A percentile compares a stretch with the other conserved stretches of the same genome.
phyloP scores from a whole-genome alignment of 2,797 vertebrate genomes.

The Tolypeutes matacus region DNA sequence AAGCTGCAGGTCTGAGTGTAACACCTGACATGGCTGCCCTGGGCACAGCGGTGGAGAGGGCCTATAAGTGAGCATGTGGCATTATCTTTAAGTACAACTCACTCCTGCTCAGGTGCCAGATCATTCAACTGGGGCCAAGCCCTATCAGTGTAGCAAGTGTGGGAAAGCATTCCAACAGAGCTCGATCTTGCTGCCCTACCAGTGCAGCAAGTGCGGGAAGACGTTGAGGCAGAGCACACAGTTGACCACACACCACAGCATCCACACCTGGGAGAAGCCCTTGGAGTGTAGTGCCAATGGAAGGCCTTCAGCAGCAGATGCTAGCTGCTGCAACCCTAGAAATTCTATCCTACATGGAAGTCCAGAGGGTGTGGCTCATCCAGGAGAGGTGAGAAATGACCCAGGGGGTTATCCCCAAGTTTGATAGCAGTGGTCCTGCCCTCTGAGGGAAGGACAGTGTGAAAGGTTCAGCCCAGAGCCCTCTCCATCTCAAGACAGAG shows the following conservation, averaged over 20 bases:
- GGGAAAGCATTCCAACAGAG: slow-evolving; percentile 53
- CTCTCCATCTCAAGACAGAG: no score
- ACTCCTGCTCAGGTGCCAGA: background rate
- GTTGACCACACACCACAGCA: slow-evolving; percentile 50
- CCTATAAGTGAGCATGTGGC: background rate
- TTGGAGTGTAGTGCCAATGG: background rate
- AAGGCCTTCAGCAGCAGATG: background rate
- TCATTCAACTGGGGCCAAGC: slow-evolving; percentile 29
- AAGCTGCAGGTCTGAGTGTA: background rate
- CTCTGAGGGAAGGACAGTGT: no score
- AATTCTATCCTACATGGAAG: slow-evolving; percentile 45
- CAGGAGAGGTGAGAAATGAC: no score
- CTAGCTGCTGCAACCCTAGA: slow-evolving; percentile 59
- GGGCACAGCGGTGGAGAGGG: background rate
- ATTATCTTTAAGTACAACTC: background rate
- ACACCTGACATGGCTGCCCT: fast-evolving
- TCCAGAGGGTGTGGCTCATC: no score
- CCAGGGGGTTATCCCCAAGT: no score
- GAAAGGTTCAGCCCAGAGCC: no score
- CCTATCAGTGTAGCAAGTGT: slow-evolving; percentile 3
- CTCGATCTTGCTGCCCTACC: slow-evolving; percentile 40
- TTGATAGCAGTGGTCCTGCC: no score
- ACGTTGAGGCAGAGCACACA: slow-evolving; percentile 65
- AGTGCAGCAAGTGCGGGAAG: slow-evolving; percentile 54
- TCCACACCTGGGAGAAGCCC: slow-evolving; percentile 57